Conservation (phyloP, 1,140 invertebrate genomes). For the Aethina tumida region DNA sequence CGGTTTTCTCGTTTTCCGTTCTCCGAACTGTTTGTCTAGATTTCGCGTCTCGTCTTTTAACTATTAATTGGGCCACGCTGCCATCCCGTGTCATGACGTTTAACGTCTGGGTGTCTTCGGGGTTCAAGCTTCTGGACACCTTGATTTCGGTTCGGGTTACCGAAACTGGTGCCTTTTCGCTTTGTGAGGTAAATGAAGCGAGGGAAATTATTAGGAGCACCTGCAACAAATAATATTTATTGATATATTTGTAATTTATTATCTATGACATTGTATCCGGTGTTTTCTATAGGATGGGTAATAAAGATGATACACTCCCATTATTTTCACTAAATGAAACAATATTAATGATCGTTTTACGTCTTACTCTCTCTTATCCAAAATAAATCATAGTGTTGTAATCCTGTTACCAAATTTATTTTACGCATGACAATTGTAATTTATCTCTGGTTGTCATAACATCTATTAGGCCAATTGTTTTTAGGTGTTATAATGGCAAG, state of each 20-base stretch:
- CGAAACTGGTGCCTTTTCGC: slow-evolving; percentile 19
- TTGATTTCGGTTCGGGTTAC: slow-evolving; percentile 62
- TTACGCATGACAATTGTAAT: too few species aligned
- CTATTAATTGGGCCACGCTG: slow-evolving; percentile 61
- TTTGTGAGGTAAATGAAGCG: not conserved
- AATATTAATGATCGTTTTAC: not conserved
- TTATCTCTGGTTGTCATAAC: too few species aligned
- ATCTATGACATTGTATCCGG: not conserved
- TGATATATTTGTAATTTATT: not conserved
- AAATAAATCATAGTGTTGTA: too few species aligned
- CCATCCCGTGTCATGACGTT: slow-evolving; percentile 65
- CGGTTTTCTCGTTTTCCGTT: not conserved
- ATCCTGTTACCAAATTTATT: too few species aligned
- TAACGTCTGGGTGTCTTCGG: slow-evolving; percentile 61
- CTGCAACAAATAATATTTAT: slow-evolving; percentile 3
- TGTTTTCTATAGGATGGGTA: not conserved
- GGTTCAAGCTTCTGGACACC: slow-evolving; percentile 64
- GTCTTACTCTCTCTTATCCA: too few species aligned
- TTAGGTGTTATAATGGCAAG: too few species aligned
- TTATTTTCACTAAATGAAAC: not conserved
- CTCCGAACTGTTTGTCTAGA: slow-evolving; percentile 3
- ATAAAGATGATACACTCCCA: not conserved
- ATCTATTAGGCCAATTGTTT: too few species aligned
- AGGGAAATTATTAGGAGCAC: not conserved
- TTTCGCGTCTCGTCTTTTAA: slow-evolving; percentile 55